These are phyloP conservation scores for Atherix ibis DNA, from an alignment of 2,888 invertebrate genomes.

Conservation along the genomic window DNA sequence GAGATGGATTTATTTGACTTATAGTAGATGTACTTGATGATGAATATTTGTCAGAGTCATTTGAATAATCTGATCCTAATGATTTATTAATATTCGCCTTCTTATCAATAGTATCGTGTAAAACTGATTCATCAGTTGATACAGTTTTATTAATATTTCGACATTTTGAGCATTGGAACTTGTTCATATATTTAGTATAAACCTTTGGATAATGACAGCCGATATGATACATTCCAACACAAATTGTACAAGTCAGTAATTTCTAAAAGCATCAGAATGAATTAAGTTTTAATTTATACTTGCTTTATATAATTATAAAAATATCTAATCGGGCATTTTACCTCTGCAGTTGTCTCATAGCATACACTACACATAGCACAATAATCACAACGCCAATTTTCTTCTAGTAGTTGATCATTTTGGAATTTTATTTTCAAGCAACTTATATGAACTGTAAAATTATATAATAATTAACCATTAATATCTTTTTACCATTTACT, in stretches of 20 bases:
- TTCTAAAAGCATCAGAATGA: constrained; percentile 36
- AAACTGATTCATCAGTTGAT: too few species aligned
- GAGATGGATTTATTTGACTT: constrained; percentile 4
- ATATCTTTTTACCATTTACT: too few species aligned
- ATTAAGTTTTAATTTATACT: neutral
- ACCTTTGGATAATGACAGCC: constrained; percentile 62
- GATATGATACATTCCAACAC: constrained; percentile 73
- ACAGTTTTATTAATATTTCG: constrained; percentile 12
- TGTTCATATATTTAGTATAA: too few species aligned
- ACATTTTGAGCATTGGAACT: too few species aligned
- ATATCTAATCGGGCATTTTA: constrained; percentile 24
- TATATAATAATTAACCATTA: too few species aligned
- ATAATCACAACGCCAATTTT: constrained; percentile 69
- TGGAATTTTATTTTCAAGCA: constrained; percentile 54
- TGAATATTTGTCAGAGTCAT: neutral
- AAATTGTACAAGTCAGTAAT: constrained; percentile 61
- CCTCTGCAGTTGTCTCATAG: constrained; percentile 57
- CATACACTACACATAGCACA: constrained; percentile 79
- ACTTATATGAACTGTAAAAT: constrained; percentile 44
- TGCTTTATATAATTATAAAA: neutral
- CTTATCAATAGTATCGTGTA: too few species aligned
- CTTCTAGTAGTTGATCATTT: constrained; percentile 37
- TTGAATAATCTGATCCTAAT: neutral
- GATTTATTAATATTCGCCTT: too few species aligned
- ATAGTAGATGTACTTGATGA: constrained; percentile 1